Percentiles rank a stretch among this genome's conserved stretches.
Conservation (phyloP, 2,888 invertebrate species). For the Chydorus sphaericus region DNA sequence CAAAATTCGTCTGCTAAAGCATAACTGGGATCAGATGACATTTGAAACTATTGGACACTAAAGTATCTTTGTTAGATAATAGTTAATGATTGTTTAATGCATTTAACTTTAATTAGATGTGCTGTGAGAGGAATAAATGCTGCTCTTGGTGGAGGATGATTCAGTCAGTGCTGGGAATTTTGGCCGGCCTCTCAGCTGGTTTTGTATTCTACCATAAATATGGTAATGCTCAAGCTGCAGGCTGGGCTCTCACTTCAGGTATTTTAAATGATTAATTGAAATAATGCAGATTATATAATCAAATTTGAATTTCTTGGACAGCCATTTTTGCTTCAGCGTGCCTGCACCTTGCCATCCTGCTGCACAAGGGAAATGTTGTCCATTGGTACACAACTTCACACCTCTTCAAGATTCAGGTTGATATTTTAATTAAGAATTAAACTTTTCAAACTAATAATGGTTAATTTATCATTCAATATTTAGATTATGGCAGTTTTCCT, state of each 20-base stretch:
- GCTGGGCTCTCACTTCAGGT: conserved; percentile 13
- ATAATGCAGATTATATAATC: background rate
- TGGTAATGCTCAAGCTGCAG: conserved; percentile 9
- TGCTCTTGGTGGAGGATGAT: background rate
- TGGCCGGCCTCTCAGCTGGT: conserved; percentile 3
- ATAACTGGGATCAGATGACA: too few species aligned
- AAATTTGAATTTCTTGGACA: background rate
- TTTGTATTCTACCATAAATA: conserved; percentile 9
- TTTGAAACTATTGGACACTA: too few species aligned
- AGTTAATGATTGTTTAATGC: too few species aligned
- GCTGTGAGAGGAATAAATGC: too few species aligned
- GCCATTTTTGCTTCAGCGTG: conserved; percentile 4
- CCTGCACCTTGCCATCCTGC: background rate
- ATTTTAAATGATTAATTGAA: background rate
- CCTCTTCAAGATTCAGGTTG: background rate
- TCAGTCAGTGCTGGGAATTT: conserved; percentile 7
- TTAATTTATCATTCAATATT: background rate
- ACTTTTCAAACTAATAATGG: too few species aligned
- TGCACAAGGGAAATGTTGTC: background rate
- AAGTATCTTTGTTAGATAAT: too few species aligned
- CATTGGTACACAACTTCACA: conserved; percentile 3
- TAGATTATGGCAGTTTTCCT: conserved; percentile 10
- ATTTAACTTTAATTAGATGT: too few species aligned
- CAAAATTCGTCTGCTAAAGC: too few species aligned
- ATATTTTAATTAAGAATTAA: too few species aligned